Percentiles rank a stretch among this genome's conserved stretches.
Conservation (phyloP, 1,140 invertebrate species). For the Listronotus oregonensis region DNA sequence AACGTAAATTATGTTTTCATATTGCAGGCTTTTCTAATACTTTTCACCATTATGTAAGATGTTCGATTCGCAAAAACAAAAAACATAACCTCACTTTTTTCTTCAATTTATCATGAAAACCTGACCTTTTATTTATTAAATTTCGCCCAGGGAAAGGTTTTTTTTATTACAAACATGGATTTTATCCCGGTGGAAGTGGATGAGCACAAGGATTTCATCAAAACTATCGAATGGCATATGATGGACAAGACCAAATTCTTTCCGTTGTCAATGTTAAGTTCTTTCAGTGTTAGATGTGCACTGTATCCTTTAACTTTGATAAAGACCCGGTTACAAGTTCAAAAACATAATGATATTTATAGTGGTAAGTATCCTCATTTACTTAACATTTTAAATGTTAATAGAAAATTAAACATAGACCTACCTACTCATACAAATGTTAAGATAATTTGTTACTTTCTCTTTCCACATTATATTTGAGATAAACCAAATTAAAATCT, state of each 20-base stretch:
- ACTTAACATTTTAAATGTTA: too few species aligned
- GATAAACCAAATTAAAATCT: too few species aligned
- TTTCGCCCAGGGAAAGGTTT: not conserved
- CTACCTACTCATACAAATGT: too few species aligned
- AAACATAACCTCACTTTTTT: conserved; percentile 14
- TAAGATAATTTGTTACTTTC: too few species aligned
- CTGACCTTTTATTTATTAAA: conserved; percentile 1
- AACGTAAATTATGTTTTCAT: not conserved
- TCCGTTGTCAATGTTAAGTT: conserved; percentile 86
- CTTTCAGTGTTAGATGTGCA: conserved; percentile 84
- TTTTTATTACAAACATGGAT: conserved; percentile 27
- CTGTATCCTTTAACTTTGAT: conserved; percentile 96
- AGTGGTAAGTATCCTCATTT: conserved; percentile 62
- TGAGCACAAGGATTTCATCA: conserved; percentile 61
- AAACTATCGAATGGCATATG: conserved; percentile 91
- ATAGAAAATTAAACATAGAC: too few species aligned
- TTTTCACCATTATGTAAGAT: conserved; percentile 17
- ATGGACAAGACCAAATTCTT: conserved; percentile 80
- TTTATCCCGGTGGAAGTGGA: conserved; percentile 29
- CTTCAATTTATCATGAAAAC: conserved; percentile 7
- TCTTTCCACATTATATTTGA: too few species aligned
- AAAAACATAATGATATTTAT: conserved; percentile 83
- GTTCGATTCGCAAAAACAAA: not conserved
- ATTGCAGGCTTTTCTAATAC: not conserved
- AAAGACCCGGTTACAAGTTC: conserved; percentile 93